Percentiles rank a stretch among this genome's conserved stretches.
phyloP scores from a whole-genome alignment of 2,888 invertebrate species.

The Exephanes ischioxanthus region DNA sequence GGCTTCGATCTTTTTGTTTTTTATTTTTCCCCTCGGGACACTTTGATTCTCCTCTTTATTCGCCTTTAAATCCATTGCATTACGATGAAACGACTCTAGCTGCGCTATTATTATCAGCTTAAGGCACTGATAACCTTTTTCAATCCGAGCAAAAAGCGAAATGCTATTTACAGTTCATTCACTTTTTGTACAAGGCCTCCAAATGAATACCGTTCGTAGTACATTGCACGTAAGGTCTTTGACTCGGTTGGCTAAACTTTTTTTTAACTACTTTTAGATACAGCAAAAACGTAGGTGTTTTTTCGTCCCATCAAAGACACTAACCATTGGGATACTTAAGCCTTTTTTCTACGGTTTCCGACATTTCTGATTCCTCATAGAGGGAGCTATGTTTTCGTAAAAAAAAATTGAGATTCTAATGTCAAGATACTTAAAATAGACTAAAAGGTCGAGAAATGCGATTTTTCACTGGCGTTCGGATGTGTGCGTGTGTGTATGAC shows the following conservation, averaged over 20 bases:
- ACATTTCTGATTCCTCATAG: too few species aligned
- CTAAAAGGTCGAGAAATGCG: too few species aligned
- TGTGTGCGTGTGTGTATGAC: too few species aligned
- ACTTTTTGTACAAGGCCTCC: not conserved
- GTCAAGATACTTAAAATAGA: too few species aligned
- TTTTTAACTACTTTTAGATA: too few species aligned
- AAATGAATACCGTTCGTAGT: not conserved
- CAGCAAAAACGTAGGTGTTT: too few species aligned
- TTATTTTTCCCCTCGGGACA: not conserved
- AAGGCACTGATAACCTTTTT: not conserved
- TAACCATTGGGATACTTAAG: too few species aligned
- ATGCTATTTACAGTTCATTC: not conserved
- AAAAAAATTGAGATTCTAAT: too few species aligned
- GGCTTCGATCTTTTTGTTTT: conserved; percentile 18
- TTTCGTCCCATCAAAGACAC: too few species aligned
- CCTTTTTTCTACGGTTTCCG: too few species aligned
- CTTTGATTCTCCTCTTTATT: conserved; percentile 27
- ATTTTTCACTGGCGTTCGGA: too few species aligned
- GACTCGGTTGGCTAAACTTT: not conserved
- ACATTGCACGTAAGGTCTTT: not conserved
- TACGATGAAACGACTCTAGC: conserved; percentile 3
- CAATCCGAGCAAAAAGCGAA: not conserved
- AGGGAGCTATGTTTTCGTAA: too few species aligned
- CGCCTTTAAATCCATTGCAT: conserved; percentile 16
- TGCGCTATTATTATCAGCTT: conserved; percentile 16